Percentiles rank a stretch among this genome's conserved stretches.
phyloP scores from a whole-genome alignment of 2,888 invertebrate genomes.

The Odontothrips loti region DNA sequence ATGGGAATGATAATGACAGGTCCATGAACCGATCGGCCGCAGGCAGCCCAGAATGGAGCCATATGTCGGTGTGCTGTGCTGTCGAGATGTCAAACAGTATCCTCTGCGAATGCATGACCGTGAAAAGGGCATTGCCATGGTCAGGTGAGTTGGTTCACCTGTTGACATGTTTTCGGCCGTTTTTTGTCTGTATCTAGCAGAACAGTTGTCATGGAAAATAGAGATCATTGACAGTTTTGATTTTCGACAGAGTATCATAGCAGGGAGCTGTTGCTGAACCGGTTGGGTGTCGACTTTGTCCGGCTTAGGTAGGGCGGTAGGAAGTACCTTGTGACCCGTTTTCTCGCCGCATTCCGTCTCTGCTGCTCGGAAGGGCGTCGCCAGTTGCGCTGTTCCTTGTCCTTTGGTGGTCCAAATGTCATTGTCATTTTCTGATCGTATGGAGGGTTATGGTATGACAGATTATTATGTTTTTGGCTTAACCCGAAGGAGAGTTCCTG shows the following conservation, averaged over 20 bases:
- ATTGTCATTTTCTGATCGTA: neutral
- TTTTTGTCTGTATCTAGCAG: neutral
- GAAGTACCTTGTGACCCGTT: neutral
- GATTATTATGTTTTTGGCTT: neutral
- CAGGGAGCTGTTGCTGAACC: neutral
- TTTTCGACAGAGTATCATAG: neutral
- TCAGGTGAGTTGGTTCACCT: conserved; percentile 5
- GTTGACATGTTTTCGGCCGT: neutral
- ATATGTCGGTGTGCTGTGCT: neutral
- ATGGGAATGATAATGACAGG: too few relatives aligned
- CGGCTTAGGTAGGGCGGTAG: neutral
- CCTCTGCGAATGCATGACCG: neutral
- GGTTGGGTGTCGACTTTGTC: neutral
- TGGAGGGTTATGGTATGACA: conserved; percentile 16
- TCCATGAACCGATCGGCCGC: too few relatives aligned
- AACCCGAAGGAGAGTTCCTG: neutral
- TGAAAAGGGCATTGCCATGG: too few relatives aligned
- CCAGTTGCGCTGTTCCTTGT: neutral
- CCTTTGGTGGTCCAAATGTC: neutral
- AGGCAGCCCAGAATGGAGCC: too few relatives aligned
- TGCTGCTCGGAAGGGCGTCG: neutral
- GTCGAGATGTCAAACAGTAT: neutral
- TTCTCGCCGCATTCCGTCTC: neutral
- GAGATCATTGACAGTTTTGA: neutral
- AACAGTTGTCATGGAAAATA: conserved; percentile 5